Evolutionary conservation across 2,113 vertebrate species (phyloP).

Genomic region (Clarias magur): DNA sequence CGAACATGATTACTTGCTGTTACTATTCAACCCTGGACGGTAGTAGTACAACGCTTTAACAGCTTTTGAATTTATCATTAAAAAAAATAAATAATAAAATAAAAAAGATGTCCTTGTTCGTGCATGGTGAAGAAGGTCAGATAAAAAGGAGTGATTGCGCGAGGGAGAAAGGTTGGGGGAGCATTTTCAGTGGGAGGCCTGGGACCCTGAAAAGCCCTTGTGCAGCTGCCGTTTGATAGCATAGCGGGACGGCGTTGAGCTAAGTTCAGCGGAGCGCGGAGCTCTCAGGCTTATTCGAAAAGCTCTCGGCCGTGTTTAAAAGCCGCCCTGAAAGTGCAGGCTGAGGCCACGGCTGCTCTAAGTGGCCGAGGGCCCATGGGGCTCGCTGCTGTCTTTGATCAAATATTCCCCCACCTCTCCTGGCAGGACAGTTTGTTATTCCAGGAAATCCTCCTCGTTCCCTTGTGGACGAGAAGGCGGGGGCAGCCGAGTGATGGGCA

Average conservation of each 20-base stretch:
- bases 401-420: constrained; percentile 56
- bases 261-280: constrained; percentile 32
- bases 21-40: not conserved
- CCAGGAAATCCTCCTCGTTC: constrained; percentile 62
- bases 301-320: constrained; percentile 50
- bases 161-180: not conserved
- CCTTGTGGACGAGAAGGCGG: constrained; percentile 23
- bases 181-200: constrained; percentile 19
- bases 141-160: not conserved
- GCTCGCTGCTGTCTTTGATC: constrained; percentile 58
- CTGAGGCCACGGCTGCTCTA: constrained; percentile 47
- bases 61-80: not conserved
- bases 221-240: constrained; percentile 41
- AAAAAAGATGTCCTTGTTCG: not conserved
- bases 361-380: constrained; percentile 55
- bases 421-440: constrained; percentile 65
- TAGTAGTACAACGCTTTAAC: not conserved
- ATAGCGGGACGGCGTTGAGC: not conserved
- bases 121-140: not conserved
- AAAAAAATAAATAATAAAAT: too few species aligned
- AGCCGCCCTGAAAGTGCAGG: constrained; percentile 45
- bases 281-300: constrained; percentile 47
- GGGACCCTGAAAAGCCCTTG: constrained; percentile 4
- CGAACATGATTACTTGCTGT: not conserved
- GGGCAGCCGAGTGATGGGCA: constrained; percentile 46